phyloP scores from a whole-genome alignment of 2,797 vertebrate species.

The Myiotriccus ornatus region DNA sequence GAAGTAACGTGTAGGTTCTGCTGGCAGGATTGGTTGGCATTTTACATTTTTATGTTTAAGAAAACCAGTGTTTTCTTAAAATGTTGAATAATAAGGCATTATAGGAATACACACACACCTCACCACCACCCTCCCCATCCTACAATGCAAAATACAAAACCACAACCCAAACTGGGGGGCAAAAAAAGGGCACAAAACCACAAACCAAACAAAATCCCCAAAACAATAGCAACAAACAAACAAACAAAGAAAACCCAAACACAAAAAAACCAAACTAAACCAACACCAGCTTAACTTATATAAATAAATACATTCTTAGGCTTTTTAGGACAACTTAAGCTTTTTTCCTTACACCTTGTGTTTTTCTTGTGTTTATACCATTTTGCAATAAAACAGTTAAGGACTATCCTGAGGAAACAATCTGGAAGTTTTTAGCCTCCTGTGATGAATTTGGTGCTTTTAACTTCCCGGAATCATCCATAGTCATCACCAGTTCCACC shows the following conservation, averaged over 20 bases:
- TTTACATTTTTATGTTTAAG: neutral
- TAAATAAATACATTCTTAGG: neutral
- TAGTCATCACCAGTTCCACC: neutral
- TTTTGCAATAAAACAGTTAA: neutral
- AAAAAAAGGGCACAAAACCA: neutral
- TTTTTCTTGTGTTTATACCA: neutral
- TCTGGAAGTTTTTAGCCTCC: neutral
- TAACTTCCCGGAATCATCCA: neutral
- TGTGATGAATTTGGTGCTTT: neutral
- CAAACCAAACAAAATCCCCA: neutral
- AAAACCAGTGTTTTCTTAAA: neutral
- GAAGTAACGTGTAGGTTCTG: neutral
- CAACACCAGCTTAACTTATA: neutral
- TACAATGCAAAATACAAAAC: neutral
- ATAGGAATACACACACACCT: neutral
- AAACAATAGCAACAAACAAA: neutral
- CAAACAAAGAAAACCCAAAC: neutral
- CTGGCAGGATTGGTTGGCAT: neutral
- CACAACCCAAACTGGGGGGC: neutral
- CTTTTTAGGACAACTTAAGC: neutral
- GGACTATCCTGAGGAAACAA: neutral
- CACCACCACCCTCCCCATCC: accelerated
- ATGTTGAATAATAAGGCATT: neutral
- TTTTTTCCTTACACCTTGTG: neutral
- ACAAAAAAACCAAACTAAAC: too few species aligned